Percentiles rank a stretch among this genome's conserved stretches.
Conservation (phyloP, 2,113 vertebrate genomes). For the Pycnonotus jocosus region DNA sequence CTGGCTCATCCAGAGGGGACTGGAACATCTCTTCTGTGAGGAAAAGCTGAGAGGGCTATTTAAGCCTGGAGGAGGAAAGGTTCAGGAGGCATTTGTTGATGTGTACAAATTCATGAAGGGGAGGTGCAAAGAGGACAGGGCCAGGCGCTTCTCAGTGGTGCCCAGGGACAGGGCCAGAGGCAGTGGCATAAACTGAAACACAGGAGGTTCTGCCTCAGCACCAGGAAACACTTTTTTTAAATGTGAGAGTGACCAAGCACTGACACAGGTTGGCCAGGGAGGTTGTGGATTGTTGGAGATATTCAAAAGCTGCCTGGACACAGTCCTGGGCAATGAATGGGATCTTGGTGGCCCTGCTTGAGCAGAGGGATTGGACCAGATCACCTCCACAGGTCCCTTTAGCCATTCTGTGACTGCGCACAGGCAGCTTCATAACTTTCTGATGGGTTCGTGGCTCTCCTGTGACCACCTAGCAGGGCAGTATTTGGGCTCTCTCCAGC, state of each 20-base stretch:
- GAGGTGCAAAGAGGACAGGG: neutral
- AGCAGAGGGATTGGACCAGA: neutral
- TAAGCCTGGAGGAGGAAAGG: neutral
- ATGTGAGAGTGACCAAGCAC: too few relatives aligned
- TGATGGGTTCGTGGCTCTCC: neutral
- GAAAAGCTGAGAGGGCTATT: neutral
- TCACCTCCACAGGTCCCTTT: neutral
- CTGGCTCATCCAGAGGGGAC: neutral
- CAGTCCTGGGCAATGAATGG: neutral
- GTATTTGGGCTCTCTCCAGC: neutral
- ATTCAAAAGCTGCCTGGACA: accelerated
- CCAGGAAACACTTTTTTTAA: neutral
- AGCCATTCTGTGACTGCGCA: neutral
- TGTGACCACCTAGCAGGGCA: neutral
- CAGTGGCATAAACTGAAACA: neutral
- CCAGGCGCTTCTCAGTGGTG: neutral
- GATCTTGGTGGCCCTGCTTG: neutral
- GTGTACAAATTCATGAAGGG: neutral
- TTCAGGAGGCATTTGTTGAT: neutral
- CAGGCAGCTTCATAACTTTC: neutral
- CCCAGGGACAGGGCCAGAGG: neutral
- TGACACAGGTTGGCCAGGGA: neutral
- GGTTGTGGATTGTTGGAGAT: neutral
- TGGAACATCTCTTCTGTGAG: neutral
- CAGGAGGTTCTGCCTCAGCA: neutral